Percentiles rank a stretch among this genome's conserved stretches.
phyloP scores from a whole-genome alignment of 2,888 invertebrate species.

The Amiota mariae region DNA sequence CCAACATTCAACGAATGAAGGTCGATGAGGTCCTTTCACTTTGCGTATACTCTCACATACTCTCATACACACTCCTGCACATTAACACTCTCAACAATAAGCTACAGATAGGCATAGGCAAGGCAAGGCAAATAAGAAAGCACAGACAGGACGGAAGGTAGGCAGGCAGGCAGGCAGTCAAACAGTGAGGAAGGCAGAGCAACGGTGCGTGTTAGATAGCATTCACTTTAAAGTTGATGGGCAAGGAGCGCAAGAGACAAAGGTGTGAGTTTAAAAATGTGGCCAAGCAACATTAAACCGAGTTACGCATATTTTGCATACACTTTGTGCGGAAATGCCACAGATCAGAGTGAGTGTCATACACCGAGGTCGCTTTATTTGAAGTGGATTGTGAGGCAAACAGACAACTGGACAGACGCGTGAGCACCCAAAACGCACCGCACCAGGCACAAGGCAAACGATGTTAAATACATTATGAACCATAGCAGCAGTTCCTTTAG shows the following conservation, averaged over 20 bases:
- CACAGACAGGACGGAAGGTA: too few species aligned
- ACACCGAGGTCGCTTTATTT: neutral
- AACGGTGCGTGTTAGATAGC: neutral
- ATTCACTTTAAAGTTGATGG: conserved; percentile 34
- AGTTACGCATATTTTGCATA: conserved; percentile 28
- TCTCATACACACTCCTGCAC: conserved; percentile 42
- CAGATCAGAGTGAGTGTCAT: neutral
- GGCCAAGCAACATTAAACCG: conserved; percentile 24
- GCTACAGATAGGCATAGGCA: neutral
- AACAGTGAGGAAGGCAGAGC: conserved; percentile 16
- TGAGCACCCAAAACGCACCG: neutral
- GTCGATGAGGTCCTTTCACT: conserved; percentile 27
- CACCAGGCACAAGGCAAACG: neutral
- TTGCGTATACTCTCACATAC: too few species aligned
- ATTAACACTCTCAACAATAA: conserved; percentile 32
- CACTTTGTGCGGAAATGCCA: neutral
- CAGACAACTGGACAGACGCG: neutral
- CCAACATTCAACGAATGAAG: conserved; percentile 50
- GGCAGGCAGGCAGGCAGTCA: neutral
- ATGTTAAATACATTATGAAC: neutral
- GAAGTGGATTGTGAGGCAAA: conserved; percentile 3
- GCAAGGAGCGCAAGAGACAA: neutral
- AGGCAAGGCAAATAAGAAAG: conserved; percentile 23
- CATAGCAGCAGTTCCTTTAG: neutral
- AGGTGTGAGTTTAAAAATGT: neutral